Evolutionary conservation across 2,888 invertebrate species (phyloP).

Genomic region (Nomada fabriciana): DNA sequence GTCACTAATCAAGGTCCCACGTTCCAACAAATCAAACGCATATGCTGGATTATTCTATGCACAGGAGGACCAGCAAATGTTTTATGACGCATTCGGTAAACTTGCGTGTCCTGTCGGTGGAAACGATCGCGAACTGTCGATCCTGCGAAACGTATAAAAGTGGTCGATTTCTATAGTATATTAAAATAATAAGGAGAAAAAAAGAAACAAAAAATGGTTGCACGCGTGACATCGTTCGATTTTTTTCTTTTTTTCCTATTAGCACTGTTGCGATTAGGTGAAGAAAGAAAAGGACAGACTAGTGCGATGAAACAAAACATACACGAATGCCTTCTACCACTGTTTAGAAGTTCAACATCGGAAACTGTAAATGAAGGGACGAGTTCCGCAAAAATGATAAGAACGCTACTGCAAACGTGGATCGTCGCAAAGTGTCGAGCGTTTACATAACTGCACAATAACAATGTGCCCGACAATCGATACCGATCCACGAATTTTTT

Average conservation of each 20-base stretch:
- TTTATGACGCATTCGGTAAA: neutral
- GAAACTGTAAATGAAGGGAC: neutral
- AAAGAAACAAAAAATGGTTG: slow-evolving; percentile 25
- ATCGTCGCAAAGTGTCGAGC: slow-evolving; percentile 23
- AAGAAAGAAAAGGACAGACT: slow-evolving; percentile 7
- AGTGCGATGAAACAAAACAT: neutral
- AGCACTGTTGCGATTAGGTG: slow-evolving; percentile 56
- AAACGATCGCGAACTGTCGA: neutral
- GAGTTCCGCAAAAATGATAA: neutral
- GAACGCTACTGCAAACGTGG: slow-evolving; percentile 10
- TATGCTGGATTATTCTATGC: neutral
- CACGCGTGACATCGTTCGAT: slow-evolving; percentile 24
- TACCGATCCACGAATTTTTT: slow-evolving; percentile 10
- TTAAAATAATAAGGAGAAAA: neutral
- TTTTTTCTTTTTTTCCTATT: slow-evolving; percentile 53
- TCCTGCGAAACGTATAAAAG: slow-evolving; percentile 40
- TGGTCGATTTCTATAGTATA: slow-evolving; percentile 1
- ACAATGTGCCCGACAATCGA: slow-evolving; percentile 30
- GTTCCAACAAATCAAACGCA: neutral
- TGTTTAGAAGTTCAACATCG: neutral
- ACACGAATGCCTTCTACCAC: neutral
- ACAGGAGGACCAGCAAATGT: neutral
- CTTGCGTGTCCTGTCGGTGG: slow-evolving; percentile 1
- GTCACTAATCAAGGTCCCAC: no score
- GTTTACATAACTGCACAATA: slow-evolving; percentile 35